Percentiles rank a stretch among this genome's conserved stretches.
Evolutionary conservation across 23 tunicate genomes (phyloP).

Genomic region (Ascidia mentula): DNA sequence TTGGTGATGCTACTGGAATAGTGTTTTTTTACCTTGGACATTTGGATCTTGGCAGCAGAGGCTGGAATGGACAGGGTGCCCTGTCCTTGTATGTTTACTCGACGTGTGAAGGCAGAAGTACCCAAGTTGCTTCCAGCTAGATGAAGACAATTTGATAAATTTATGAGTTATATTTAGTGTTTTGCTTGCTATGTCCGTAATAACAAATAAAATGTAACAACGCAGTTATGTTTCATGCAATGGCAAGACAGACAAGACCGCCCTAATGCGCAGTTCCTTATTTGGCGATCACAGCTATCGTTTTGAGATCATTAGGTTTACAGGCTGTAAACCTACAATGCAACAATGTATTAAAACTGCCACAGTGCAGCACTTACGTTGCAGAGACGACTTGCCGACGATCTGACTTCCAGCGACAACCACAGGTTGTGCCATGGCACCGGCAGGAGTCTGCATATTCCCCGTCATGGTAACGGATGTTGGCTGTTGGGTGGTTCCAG

Average conservation of each 20-base stretch:
- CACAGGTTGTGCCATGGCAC: constrained; percentile 34
- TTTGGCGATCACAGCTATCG: too few species aligned
- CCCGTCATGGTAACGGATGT: not conserved
- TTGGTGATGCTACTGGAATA: not conserved
- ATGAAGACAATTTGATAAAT: too few species aligned
- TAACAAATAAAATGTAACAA: too few species aligned
- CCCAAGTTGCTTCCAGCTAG: constrained; percentile 58
- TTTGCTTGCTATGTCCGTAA: too few species aligned
- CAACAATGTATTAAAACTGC: too few species aligned
- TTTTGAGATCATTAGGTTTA: too few species aligned
- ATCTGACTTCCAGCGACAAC: constrained; percentile 40
- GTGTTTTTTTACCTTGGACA: constrained; percentile 23
- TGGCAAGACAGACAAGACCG: too few species aligned
- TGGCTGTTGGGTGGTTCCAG: not conserved
- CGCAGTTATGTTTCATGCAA: too few species aligned
- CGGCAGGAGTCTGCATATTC: constrained; percentile 8
- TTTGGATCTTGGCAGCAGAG: constrained; percentile 27
- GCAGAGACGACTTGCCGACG: constrained; percentile 30
- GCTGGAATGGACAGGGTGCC: constrained; percentile 13
- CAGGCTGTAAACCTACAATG: too few species aligned
- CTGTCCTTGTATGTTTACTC: constrained; percentile 29
- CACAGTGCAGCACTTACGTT: constrained; percentile 17
- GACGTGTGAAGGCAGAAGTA: constrained; percentile 37
- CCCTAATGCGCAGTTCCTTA: too few species aligned
- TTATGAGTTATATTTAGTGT: too few species aligned